Conservation (phyloP, 1,140 invertebrate genomes). For the Bicyclus anynana region DNA sequence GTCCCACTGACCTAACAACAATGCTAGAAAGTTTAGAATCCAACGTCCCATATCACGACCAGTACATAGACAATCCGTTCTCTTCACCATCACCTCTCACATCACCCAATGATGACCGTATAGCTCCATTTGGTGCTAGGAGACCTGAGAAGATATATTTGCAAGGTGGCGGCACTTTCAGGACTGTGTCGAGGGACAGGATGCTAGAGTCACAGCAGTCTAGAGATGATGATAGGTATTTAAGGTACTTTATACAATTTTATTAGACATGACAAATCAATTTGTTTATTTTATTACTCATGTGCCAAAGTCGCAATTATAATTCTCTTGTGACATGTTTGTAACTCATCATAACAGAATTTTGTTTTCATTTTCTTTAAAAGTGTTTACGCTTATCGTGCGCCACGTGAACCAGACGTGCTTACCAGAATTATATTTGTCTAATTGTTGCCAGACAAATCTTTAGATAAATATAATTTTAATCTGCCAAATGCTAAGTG, state of each 20-base stretch:
- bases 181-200: conserved; percentile 66
- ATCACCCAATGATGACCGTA: conserved; percentile 70
- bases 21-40: conserved; percentile 71
- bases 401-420: no score
- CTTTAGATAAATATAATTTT: no score
- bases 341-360: no score
- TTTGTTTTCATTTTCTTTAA: no score
- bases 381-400: no score
- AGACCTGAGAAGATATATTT: conserved; percentile 71
- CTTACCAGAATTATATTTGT: no score
- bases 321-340: no score
- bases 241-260: conserved; percentile 42
- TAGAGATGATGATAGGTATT: conserved; percentile 67
- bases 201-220: conserved; percentile 66
- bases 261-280: no score
- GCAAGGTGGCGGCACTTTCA: conserved; percentile 72
- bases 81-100: conserved; percentile 74
- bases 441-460: no score
- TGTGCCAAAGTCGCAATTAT: no score
- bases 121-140: conserved; percentile 51
- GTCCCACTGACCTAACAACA: conserved; percentile 64
- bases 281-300: no score
- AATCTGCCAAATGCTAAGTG: no score
- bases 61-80: conserved; percentile 75
- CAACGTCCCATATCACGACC: conserved; percentile 66